These are phyloP conservation scores for Emydoidea blandingii DNA, from an alignment of 2,797 vertebrate species.

Conservation along the genomic window DNA sequence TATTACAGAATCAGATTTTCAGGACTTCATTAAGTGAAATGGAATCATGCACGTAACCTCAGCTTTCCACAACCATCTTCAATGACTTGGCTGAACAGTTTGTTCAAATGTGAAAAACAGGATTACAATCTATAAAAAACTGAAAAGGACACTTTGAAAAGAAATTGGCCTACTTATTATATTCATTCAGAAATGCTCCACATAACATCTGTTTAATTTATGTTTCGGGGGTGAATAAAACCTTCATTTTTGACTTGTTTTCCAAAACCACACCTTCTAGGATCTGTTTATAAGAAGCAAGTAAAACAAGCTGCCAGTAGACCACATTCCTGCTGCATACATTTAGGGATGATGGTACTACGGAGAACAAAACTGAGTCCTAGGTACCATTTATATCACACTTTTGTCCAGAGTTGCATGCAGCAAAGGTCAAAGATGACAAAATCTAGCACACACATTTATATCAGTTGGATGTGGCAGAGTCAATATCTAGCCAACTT, in stretches of 20 bases:
- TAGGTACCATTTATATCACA: background rate
- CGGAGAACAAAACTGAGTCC: background rate
- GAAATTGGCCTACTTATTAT: background rate
- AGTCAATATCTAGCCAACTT: rapidly evolving
- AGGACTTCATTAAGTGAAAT: background rate
- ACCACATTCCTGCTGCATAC: background rate
- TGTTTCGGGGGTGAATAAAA: no score
- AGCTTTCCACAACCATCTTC: background rate
- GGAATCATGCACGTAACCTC: background rate
- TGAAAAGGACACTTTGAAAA: background rate
- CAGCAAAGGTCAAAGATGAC: background rate
- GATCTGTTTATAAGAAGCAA: background rate
- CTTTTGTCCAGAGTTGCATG: background rate
- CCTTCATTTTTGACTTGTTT: background rate
- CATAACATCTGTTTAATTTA: background rate
- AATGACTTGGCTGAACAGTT: background rate
- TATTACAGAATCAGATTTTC: background rate
- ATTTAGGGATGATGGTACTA: background rate
- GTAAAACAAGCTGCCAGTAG: background rate
- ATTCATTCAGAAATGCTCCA: background rate
- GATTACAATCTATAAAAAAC: background rate
- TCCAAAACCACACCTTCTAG: background rate
- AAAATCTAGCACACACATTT: background rate
- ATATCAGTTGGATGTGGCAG: background rate
- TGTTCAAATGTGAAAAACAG: background rate